Evolutionary conservation across 1,140 invertebrate genomes (phyloP), one percentile per base, ranked within the genome.

Genomic region (Rhagoletis zephyria): DNA sequence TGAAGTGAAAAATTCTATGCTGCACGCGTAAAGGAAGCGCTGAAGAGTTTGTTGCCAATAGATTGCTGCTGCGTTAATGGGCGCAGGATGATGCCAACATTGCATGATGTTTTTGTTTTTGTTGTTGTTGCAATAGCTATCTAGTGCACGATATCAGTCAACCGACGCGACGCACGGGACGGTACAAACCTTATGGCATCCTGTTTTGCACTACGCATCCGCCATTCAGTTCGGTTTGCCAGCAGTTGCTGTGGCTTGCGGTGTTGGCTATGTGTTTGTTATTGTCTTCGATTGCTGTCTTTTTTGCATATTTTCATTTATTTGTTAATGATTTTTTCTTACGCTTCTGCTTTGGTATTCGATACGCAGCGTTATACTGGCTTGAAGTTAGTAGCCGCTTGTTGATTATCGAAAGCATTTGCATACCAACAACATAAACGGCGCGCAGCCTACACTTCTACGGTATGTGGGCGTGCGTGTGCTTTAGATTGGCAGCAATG

Each of bases 221-320:
- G 74, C 48, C 48, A 81, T 81, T 81, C n/a, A 81, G 74, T 81
- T 81, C 74, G 74, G 74, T 40, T 81, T 81, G 74, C 74, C 74
- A 81, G 30, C 30, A 30, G 74, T 56, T 81, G 45, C 48, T 81
- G 48, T 56, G 74, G 74, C 74, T 81, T 81, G 48, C 74, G 74
- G 45, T 51, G 74, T 81, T 56, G 48, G 14, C 14, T n/a, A 30
- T 81, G 51, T 81, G 74, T 81, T 81, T 81, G 74, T 42, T 42
- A 81, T 81, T 81, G 74, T 56, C 30, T 81, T 5, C 4, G 45
- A 45, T 74, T 74, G 67, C 14, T 45, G 42, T 63, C 61, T 30
- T 67, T 4, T n/a, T 77, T 56, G 16, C 30, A 30, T 30, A 30
- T 30, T 30, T 30, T 30, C 30, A 30, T 30, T 30, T 30, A 30